Base-by-base conservation (phyloP, 1,140 invertebrate species). In the Geopemphigus sp. region DNA sequence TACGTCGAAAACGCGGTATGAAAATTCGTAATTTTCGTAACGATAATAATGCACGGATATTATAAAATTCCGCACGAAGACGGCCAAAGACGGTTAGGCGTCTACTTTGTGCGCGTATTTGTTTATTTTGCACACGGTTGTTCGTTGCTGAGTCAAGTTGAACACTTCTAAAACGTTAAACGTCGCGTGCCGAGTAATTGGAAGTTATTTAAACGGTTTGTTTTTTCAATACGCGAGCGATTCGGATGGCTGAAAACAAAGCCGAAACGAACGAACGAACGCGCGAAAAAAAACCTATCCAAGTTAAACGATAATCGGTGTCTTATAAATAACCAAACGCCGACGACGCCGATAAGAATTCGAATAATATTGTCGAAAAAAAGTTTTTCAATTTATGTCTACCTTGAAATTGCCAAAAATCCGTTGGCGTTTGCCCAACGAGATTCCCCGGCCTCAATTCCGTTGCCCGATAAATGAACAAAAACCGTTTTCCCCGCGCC, bases 311-410 rank as follows among this genome's bases (percentile, higher is more conserved):
- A 72, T 72, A 6, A 29, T 72, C 10, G 47, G 66, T 68, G 66
- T 26, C 66, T 50, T 68, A 68, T 72, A 72, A 29, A 72, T 29
- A 54, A 72, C 24, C 8, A 10, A 72, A 72, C 68, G 19, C 47
- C 22, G 45, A 72, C 68, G 19, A 68, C 22, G 45, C 10, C 39
- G 14, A 24, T 54, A 72, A 53, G 50, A 72, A 72, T 72, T 72
- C 68, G 17, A 54, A 72, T 54, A 54, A 72, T 54, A 72, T 54
- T 29, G 68, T 72, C 17, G 17, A n/a, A 72, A 72, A 72, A 72
- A 54, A 39, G 50, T 72, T 72, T 72, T 72, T 54, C 50, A 72
- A 54, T 72, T 70, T 72, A 29, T 72, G 54, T 29, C 26, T 54
- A 22, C 54, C 19, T 29, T 29, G 47, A 72, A 70, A 70, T 70